These are phyloP conservation scores for Caenorhabditis doughertyi DNA, from an alignment of 2,888 invertebrate genomes.

Conservation along the genomic window DNA sequence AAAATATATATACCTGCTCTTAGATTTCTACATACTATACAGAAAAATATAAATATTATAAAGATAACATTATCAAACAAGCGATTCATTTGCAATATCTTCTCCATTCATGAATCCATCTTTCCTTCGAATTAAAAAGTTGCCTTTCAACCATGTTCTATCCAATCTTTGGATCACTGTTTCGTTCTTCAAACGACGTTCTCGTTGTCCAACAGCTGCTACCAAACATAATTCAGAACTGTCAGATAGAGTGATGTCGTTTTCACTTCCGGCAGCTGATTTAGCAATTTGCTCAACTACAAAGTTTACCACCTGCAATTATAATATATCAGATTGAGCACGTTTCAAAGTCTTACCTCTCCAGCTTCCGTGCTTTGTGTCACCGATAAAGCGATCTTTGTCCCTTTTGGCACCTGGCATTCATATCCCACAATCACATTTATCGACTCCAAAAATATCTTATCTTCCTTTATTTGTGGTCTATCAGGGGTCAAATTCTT, in stretches of 20 bases:
- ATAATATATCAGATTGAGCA: not conserved
- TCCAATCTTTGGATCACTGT: constrained; percentile 94
- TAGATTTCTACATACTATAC: constrained; percentile 52
- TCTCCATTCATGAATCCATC: constrained; percentile 86
- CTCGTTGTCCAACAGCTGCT: constrained; percentile 95
- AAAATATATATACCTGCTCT: constrained; percentile 22
- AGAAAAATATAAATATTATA: constrained; percentile 15
- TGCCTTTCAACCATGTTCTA: constrained; percentile 89
- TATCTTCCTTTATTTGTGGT: constrained; percentile 62
- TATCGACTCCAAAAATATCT: constrained; percentile 82
- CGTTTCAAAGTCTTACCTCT: constrained; percentile 86
- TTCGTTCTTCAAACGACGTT: constrained; percentile 93
- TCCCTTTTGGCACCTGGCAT: constrained; percentile 86
- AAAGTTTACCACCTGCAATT: constrained; percentile 88
- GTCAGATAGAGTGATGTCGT: constrained; percentile 84
- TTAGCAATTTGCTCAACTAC: constrained; percentile 96
- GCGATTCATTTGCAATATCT: constrained; percentile 84
- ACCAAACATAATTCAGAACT: constrained; percentile 94
- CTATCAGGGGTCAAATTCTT: constrained; percentile 59
- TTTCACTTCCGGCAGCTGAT: constrained; percentile 85
- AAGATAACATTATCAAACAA: constrained; percentile 80
- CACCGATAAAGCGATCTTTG: constrained; percentile 90
- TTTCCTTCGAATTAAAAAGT: constrained; percentile 93
- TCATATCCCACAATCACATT: constrained; percentile 97
- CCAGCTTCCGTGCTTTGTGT: constrained; percentile 94